Percentiles rank a stretch among this genome's conserved stretches.
Evolutionary conservation across 2,113 vertebrate genomes (phyloP).

Genomic region (Apodemus sylvaticus): DNA sequence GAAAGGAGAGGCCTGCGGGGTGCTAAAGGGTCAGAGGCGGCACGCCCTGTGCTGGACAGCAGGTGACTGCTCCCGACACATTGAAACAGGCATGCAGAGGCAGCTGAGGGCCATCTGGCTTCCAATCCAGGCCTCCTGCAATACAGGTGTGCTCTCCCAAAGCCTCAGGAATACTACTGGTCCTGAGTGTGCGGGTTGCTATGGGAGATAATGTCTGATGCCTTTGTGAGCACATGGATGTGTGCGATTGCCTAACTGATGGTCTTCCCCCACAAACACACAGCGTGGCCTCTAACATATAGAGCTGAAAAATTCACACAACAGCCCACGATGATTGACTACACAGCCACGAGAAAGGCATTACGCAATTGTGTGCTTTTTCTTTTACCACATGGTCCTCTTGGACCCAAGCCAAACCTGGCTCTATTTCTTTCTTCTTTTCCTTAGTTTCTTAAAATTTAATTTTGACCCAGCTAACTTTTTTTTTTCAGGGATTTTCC

Average conservation of each 20-base stretch:
- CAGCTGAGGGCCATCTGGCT: background rate
- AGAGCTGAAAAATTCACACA: background rate
- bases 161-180: background rate
- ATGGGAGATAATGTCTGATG: background rate
- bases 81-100: background rate
- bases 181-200: background rate
- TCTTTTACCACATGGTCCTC: background rate
- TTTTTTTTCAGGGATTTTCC: constrained; percentile 62
- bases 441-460: background rate
- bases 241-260: background rate
- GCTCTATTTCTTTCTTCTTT: background rate
- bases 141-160: background rate
- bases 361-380: background rate
- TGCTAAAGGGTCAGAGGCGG: constrained; percentile 73
- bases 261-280: background rate
- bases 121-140: background rate
- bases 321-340: background rate
- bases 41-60: constrained; percentile 47
- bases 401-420: background rate
- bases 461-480: constrained; percentile 59
- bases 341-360: background rate
- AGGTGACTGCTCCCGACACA: background rate
- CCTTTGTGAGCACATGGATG: background rate
- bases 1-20: constrained; percentile 52
- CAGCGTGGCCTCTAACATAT: background rate